Evolutionary conservation across 2,797 vertebrate species (phyloP).

Genomic region (Hydrocynus forskahlii): DNA sequence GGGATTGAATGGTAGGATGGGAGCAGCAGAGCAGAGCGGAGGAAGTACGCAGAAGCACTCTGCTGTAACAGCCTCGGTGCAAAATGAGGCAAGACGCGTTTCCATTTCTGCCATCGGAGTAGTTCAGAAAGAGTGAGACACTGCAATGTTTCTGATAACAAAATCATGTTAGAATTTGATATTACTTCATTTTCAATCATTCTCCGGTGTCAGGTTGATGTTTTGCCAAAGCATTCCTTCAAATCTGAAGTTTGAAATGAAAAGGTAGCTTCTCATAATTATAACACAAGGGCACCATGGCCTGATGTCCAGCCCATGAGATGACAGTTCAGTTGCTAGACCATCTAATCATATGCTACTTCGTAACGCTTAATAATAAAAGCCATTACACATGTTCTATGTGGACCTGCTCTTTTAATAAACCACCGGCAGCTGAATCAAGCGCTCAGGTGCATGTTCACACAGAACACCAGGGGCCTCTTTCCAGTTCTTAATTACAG

Average conservation of each 20-base stretch:
- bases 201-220: too few species aligned
- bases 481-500: conserved; percentile 8
- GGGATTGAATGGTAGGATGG: conserved; percentile 41
- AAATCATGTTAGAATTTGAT: too few species aligned
- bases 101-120: not conserved
- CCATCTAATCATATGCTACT: not conserved
- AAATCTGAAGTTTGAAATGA: not conserved
- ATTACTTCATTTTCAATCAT: too few species aligned
- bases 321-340: not conserved
- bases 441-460: not conserved
- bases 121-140: not conserved
- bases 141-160: not conserved
- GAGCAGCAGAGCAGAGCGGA: conserved; percentile 41
- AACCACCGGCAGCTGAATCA: not conserved
- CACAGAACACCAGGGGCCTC: not conserved
- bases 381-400: not conserved
- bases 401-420: not conserved
- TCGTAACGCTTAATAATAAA: not conserved
- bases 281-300: not conserved
- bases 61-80: conserved; percentile 5
- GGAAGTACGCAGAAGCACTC: not conserved
- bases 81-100: not conserved
- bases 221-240: too few species aligned
- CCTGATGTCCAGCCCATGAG: conserved; percentile 2
- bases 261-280: not conserved